Conservation (phyloP, 1,140 invertebrate species). For the Venturia canescens region DNA sequence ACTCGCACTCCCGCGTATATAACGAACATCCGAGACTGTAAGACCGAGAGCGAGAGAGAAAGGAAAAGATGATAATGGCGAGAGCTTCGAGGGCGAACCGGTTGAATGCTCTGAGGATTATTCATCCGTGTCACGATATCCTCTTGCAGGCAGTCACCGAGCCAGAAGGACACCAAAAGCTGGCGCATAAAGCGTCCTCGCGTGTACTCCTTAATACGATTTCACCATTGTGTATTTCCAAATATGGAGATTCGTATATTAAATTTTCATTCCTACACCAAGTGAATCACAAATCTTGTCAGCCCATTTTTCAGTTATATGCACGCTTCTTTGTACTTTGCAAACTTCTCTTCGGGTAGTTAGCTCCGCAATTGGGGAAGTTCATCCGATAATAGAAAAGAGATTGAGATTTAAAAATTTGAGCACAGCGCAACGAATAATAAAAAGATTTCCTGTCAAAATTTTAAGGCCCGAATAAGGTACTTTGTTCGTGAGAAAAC, state of each 20-base stretch:
- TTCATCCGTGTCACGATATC: slow-evolving; percentile 41
- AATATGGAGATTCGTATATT: slow-evolving; percentile 5
- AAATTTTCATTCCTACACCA: background rate
- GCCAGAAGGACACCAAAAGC: slow-evolving; percentile 35
- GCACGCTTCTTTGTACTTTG: too few species aligned
- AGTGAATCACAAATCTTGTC: background rate
- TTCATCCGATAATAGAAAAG: too few species aligned
- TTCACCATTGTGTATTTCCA: slow-evolving; percentile 24
- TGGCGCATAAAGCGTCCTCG: slow-evolving; percentile 4
- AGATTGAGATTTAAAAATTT: too few species aligned
- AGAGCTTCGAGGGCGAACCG: slow-evolving; percentile 1
- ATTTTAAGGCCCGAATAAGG: too few species aligned
- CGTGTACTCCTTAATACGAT: slow-evolving; percentile 30
- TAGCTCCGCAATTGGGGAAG: too few species aligned
- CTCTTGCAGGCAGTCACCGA: slow-evolving; percentile 26
- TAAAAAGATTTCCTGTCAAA: too few species aligned
- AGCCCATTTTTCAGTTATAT: background rate
- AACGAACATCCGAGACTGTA: background rate
- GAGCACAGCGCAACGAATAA: too few species aligned
- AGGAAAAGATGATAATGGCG: background rate
- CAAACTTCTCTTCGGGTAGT: too few species aligned
- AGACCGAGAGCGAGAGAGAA: background rate
- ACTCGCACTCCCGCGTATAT: background rate
- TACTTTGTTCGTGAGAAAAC: too few species aligned
- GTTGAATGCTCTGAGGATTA: slow-evolving; percentile 35